Evolutionary conservation across 2,113 vertebrate species (phyloP), one percentile per base, ranked within the genome.

Genomic region (Heliornis fulica): DNA sequence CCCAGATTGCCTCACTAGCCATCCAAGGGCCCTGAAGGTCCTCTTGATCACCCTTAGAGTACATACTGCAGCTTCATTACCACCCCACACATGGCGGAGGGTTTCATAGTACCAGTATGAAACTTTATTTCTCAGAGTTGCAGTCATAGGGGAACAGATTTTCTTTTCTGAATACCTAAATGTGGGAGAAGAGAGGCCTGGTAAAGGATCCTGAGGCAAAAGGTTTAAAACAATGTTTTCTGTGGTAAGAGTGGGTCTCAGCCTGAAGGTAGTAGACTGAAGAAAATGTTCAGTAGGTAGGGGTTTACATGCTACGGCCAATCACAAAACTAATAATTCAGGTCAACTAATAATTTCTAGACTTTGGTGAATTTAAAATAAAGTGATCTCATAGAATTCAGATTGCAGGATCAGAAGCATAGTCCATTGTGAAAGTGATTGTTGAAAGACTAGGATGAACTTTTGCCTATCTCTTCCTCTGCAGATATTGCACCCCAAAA

Each of bases 401-500:
- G 11, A 56, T 78, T 64, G 31, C 19, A 48, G 17, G 8, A 63
- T 74, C 46, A 77, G 57, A 72, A 79, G 22, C 29, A 14, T 23
- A 71, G 48, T 50, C 41, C 25, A 1, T 85, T 66, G 16, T 83
- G 66, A 87, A 83, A 15, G 23, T 41, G 2, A 9, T 38, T 93
- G 14, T 71, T 85, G 40, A 63, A 87, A 72, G 83, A 92, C 0
- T 15, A 20, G 78, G 65, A 40, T 94, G 81, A 97, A 95, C 57
- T 20, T 79, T 79, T 95, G 17, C 56, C 36, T 94, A 69, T 83
- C 66, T 92, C 81, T 83, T 64, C 43, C 40, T 96, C 88, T 96
- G 48, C 90, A 98, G 98, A 86, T 98, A 98, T 34, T 97, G 98
- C 87, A 98, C 98, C 65, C 98, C 98, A 84, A 98, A 97, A 92